Conservation (phyloP, 2,113 vertebrate species). For the Neotragus moschatus region DNA sequence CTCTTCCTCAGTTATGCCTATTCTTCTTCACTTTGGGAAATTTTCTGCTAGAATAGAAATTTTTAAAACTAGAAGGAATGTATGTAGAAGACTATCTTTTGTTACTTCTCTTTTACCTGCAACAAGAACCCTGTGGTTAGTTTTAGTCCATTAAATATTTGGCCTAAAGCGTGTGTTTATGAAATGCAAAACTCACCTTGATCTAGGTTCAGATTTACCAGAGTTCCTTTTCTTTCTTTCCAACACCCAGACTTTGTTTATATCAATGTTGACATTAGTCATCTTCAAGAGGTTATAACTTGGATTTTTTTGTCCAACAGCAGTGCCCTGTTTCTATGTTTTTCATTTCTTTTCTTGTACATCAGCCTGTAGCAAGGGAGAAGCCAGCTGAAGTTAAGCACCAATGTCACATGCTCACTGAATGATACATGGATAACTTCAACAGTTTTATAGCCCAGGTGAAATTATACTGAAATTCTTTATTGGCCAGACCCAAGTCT, state of each 20-base stretch:
- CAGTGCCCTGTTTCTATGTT: neutral
- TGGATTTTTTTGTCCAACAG: neutral
- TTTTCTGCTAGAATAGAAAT: neutral
- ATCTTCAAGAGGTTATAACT: neutral
- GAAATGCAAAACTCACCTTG: neutral
- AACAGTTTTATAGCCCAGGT: neutral
- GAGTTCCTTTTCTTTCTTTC: neutral
- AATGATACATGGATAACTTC: neutral
- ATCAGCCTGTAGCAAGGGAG: neutral
- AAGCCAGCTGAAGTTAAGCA: neutral
- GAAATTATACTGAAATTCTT: neutral
- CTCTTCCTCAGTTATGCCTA: neutral
- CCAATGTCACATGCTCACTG: neutral
- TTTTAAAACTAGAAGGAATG: neutral
- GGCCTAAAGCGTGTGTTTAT: neutral
- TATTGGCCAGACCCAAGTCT: neutral
- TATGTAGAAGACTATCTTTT: neutral
- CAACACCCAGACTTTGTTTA: neutral
- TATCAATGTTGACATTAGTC: neutral
- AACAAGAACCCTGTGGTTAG: neutral
- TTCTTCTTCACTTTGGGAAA: neutral
- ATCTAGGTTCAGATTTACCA: neutral
- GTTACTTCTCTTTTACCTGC: neutral
- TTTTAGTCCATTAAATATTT: neutral
- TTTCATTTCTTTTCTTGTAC: neutral